Evolutionary conservation across 2,113 vertebrate species (phyloP).

Genomic region (Brachypteracias leptosomus): DNA sequence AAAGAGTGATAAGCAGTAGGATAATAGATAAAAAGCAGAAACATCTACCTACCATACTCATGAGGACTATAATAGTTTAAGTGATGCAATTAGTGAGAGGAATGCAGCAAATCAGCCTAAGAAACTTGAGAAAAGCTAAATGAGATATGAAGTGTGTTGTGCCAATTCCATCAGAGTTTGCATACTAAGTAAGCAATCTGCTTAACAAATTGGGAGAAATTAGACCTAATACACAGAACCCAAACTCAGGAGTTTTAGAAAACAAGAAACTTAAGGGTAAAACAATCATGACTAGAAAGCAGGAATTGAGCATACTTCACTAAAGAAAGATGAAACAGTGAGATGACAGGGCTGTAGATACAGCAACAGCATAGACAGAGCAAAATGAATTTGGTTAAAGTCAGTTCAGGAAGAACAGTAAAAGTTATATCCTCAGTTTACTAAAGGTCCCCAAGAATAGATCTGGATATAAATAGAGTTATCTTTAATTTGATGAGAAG

Average conservation of each 20-base stretch:
- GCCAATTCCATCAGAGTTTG: background rate
- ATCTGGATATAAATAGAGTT: background rate
- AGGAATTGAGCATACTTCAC: background rate
- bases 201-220: background rate
- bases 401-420: background rate
- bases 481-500: background rate
- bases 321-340: background rate
- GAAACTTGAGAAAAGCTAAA: background rate
- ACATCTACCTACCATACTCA: background rate
- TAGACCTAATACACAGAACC: background rate
- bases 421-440: background rate
- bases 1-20: background rate
- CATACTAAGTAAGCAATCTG: background rate
- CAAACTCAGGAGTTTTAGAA: background rate
- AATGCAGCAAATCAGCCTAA: background rate
- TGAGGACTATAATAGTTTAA: background rate
- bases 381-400: background rate
- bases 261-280: background rate
- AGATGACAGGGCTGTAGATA: background rate
- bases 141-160: background rate
- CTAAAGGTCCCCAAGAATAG: background rate
- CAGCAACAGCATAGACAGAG: background rate
- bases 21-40: background rate
- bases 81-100: background rate
- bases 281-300: background rate